These are phyloP conservation scores for Schrankia costaestrigalis DNA, from an alignment of 2,888 invertebrate genomes.

Conservation along the genomic window DNA sequence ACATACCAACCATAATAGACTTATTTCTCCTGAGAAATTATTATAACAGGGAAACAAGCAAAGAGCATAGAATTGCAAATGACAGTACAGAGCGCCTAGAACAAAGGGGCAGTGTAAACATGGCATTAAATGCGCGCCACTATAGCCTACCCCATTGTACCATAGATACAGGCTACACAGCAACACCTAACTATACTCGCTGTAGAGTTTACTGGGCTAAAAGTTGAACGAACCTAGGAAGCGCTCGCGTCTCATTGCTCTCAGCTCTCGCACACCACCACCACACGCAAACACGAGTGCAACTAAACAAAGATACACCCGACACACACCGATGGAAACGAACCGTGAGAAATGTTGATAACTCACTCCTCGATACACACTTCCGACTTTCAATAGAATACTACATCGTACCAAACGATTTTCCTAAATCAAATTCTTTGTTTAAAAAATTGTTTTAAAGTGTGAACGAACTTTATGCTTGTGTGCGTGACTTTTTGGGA, in stretches of 20 bases:
- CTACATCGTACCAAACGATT: conserved; percentile 39
- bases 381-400: conserved; percentile 68
- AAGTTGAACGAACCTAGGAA: conserved; percentile 78
- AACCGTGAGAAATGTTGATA: conserved; percentile 80
- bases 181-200: conserved; percentile 47
- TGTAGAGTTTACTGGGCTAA: conserved; percentile 80
- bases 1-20: conserved; percentile 12
- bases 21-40: conserved; percentile 18
- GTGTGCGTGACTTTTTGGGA: conserved; percentile 39
- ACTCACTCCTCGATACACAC: conserved; percentile 73
- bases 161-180: conserved; percentile 40
- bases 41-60: conserved; percentile 19
- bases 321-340: conserved; percentile 60
- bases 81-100: conserved; percentile 34
- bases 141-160: conserved; percentile 43
- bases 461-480: conserved; percentile 46
- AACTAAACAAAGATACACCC: conserved; percentile 55
- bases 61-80: conserved; percentile 37
- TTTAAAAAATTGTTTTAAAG: conserved; percentile 37
- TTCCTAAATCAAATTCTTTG: conserved; percentile 43
- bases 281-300: conserved; percentile 41
- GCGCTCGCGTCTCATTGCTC: conserved; percentile 67
- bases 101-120: conserved; percentile 58
- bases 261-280: conserved; percentile 63
- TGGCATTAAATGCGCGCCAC: conserved; percentile 40